A percentile compares a stretch with the other conserved stretches of the same genome.
phyloP scores from a whole-genome alignment of 2,113 vertebrate species.

The Scomber colias region DNA sequence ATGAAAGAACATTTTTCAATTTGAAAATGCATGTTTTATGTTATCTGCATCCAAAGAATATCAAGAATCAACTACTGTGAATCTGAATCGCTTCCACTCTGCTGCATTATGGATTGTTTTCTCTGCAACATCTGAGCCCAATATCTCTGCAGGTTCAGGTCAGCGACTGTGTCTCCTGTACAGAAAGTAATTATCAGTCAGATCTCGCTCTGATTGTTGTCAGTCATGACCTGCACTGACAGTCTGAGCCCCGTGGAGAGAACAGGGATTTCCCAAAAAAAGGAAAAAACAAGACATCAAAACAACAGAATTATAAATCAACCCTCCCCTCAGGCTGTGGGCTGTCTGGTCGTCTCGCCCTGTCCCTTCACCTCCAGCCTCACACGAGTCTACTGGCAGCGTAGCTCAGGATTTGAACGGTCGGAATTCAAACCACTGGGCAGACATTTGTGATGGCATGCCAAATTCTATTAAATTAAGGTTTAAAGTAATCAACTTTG shows the following conservation, averaged over 20 bases:
- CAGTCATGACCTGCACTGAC: slow-evolving; percentile 28
- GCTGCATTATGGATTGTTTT: background rate
- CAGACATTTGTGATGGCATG: slow-evolving; percentile 26
- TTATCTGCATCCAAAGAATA: no score
- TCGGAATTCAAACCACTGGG: slow-evolving; percentile 30
- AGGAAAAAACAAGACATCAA: slow-evolving; percentile 40
- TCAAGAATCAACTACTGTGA: no score
- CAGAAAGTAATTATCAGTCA: background rate
- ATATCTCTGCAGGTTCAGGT: slow-evolving; percentile 11
- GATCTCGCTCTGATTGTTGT: background rate
- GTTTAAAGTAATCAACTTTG: slow-evolving; percentile 21
- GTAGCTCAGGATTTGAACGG: slow-evolving; percentile 53
- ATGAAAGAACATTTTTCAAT: background rate
- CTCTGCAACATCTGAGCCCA: slow-evolving; percentile 1
- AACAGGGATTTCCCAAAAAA: slow-evolving; percentile 21
- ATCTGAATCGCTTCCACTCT: slow-evolving; percentile 14
- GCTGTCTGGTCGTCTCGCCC: slow-evolving; percentile 55
- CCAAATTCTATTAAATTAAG: slow-evolving; percentile 51
- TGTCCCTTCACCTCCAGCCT: slow-evolving; percentile 11
- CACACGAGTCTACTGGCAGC: slow-evolving; percentile 3
- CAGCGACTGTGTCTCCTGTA: background rate
- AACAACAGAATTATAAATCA: slow-evolving; percentile 62
- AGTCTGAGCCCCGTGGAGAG: slow-evolving; percentile 38
- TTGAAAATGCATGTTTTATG: slow-evolving; percentile 1
- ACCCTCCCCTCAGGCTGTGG: slow-evolving; percentile 33